Evolutionary conservation across 53 echinoderm and acorn worm genomes (phyloP), one percentile per base, ranked within the genome.

Genomic region (Echinometra lucunter): DNA sequence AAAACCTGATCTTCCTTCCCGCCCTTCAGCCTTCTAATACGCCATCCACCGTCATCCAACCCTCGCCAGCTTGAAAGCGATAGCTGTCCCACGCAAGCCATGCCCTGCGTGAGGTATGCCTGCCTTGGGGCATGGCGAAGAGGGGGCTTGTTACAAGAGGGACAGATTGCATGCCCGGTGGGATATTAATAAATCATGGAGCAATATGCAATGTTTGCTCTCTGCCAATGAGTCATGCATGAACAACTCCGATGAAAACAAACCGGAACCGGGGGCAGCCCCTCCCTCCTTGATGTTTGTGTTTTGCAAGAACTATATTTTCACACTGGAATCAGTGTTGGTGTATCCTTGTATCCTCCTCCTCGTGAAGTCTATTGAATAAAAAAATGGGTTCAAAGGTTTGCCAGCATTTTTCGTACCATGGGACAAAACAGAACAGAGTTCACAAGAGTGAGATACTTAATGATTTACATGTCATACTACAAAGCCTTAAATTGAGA

Each of bases 21-120:
- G 28, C 85, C 85, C 85, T 85, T 4, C 18, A 85, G 49, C 85
- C 49, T 49, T 85, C 28, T 13, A 13, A 85, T 85, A 85, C 45
- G n/a, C 49, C 45, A 85, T 28, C 49, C 6, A 28, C 28, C 78
- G 7, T 78, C 78, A 78, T 19, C 78, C 11, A 47, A 47, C 18
- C 45, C 47, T 85, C 85, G 85, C 85, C 85, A 13, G 28, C 53
- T 28, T 27, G 49, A 45, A 85, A 85, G 27, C 49, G 85, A 85
- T 85, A 85, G 13, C 78, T 49, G 49, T 49, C 85, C 85, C 28
- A 85, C 53, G 49, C 78, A 40, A 78, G 78, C 78, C 30, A 47
- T 49, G 49, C 85, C 85, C 85, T 85, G 85, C 85, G 15, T 85
- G 85, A 85, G 47, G 85, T 85, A 85, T 30, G 49, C 47, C 47